These are phyloP conservation scores for Sphaeramia orbicularis DNA, from an alignment of 2,797 vertebrate species.

Conservation along the genomic window DNA sequence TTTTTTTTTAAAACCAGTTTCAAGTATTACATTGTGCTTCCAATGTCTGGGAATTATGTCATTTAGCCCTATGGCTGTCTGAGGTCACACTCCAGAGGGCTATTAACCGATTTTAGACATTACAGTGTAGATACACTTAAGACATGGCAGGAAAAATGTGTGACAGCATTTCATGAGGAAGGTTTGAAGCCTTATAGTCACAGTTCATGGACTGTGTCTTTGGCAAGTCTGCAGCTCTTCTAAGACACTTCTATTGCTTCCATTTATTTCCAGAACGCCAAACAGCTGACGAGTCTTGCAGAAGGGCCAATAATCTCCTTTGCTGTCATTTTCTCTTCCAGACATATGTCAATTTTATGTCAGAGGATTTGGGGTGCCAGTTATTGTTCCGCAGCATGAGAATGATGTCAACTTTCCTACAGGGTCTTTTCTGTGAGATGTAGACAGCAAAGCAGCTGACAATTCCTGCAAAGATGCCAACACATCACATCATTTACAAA, in stretches of 20 bases:
- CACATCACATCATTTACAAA: constrained; percentile 65
- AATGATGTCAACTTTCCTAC: constrained; percentile 73
- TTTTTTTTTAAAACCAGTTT: constrained; percentile 43
- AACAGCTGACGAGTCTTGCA: constrained; percentile 70
- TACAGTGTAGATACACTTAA: constrained; percentile 43
- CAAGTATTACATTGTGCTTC: constrained; percentile 28
- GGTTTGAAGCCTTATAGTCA: constrained; percentile 62
- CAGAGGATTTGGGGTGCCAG: constrained; percentile 58
- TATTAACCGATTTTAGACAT: constrained; percentile 63
- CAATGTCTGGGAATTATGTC: constrained; percentile 57
- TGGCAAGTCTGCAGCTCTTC: constrained; percentile 54
- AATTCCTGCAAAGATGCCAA: constrained; percentile 64
- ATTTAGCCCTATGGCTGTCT: constrained; percentile 48
- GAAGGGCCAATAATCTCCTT: constrained; percentile 56
- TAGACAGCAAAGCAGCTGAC: constrained; percentile 66
- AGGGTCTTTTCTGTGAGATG: constrained; percentile 48
- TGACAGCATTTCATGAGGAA: constrained; percentile 61
- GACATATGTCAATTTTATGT: constrained; percentile 76
- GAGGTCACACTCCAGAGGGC: constrained; percentile 53
- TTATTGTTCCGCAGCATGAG: constrained; percentile 68
- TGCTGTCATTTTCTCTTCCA: constrained; percentile 51
- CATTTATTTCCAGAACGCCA: constrained; percentile 67
- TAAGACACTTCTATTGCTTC: constrained; percentile 56
- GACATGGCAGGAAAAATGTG: constrained; percentile 44
- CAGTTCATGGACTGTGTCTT: constrained; percentile 68